A percentile compares a stretch with the other conserved stretches of the same genome.
phyloP scores from a whole-genome alignment of 2,888 invertebrate species.

The Myopa testacea region DNA sequence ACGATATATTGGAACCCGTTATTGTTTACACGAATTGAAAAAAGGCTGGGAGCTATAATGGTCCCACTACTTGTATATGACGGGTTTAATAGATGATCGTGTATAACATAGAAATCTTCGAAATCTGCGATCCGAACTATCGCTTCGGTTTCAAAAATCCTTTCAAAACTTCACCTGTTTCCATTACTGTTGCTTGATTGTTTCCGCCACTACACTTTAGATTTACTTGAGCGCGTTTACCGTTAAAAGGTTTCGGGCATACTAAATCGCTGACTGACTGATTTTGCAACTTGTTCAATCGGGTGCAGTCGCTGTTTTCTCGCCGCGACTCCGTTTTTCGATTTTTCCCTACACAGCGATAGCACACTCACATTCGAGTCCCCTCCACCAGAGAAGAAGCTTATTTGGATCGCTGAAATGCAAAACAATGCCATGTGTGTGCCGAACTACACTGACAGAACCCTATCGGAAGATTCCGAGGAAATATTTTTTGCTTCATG shows the following conservation, averaged over 20 bases:
- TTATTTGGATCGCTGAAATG: slow-evolving; percentile 47
- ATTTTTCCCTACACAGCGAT: slow-evolving; percentile 46
- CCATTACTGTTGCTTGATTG: neutral
- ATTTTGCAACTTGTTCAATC: slow-evolving; percentile 46
- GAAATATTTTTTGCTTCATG: neutral
- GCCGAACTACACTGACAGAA: slow-evolving; percentile 41
- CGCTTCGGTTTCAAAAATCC: neutral
- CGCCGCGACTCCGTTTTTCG: slow-evolving; percentile 45
- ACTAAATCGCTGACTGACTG: slow-evolving; percentile 47
- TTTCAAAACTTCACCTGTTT: neutral
- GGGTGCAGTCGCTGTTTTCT: slow-evolving; percentile 38
- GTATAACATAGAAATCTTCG: too few species aligned
- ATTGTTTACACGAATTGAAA: too few species aligned
- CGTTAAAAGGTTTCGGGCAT: slow-evolving; percentile 43
- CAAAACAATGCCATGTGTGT: slow-evolving; percentile 48
- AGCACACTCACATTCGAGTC: slow-evolving; percentile 38
- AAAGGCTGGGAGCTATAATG: too few species aligned
- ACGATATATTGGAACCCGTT: too few species aligned
- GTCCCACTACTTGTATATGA: too few species aligned
- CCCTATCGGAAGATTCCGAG: neutral
- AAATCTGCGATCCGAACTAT: neutral
- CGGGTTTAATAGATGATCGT: too few species aligned
- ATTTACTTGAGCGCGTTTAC: neutral
- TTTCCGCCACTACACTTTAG: neutral
- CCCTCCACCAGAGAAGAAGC: slow-evolving; percentile 44